These are phyloP conservation scores for Phycodurus eques DNA, from an alignment of 2,113 vertebrate species.

Conservation along the genomic window DNA sequence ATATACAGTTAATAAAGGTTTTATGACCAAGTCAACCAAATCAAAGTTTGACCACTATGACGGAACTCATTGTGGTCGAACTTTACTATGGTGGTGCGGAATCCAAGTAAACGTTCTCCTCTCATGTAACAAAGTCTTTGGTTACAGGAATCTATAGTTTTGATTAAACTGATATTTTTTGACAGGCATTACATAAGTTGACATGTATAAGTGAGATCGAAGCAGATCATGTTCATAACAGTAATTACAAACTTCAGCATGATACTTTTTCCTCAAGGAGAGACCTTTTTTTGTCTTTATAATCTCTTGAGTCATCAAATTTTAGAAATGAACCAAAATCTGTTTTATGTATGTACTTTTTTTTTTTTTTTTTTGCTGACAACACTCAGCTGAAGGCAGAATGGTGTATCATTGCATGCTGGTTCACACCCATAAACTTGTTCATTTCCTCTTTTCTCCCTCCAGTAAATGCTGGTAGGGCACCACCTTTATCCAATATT, in stretches of 20 bases:
- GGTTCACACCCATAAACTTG: conserved; percentile 69
- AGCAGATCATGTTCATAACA: not conserved
- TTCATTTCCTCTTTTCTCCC: conserved; percentile 74
- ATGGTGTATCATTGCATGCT: conserved; percentile 56
- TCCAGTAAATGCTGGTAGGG: conserved; percentile 41
- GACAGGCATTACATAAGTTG: not conserved
- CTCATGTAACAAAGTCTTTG: not conserved
- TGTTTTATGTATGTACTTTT: conserved; percentile 73
- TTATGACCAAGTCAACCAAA: not conserved
- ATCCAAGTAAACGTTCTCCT: not conserved
- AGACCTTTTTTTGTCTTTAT: conserved; percentile 63
- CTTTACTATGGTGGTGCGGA: not conserved
- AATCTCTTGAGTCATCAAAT: conserved; percentile 70
- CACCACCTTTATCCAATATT: conserved; percentile 34
- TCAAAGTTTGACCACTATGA: not conserved
- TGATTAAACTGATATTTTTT: not conserved
- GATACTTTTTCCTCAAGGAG: conserved; percentile 48
- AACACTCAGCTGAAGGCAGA: conserved; percentile 65
- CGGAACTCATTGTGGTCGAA: not conserved
- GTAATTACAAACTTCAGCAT: not conserved
- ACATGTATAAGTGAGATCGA: not conserved
- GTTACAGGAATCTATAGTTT: no score
- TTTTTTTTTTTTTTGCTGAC: conserved; percentile 66
- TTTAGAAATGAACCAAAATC: conserved; percentile 77
- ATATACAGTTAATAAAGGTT: not conserved